Base-by-base conservation (phyloP, 2,113 vertebrate species). In the Cairina moschata region DNA sequence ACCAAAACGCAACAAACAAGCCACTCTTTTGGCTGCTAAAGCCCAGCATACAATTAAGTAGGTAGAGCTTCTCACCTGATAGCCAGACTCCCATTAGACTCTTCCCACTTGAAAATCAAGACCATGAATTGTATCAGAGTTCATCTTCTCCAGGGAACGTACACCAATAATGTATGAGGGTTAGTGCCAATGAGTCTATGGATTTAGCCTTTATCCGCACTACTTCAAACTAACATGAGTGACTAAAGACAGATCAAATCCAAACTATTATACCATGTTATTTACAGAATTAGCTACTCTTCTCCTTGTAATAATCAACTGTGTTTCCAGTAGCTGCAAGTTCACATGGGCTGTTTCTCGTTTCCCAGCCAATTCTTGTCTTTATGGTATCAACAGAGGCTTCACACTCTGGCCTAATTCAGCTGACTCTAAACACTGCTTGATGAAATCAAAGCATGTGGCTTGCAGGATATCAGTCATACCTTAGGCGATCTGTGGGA, bases 21-120 rank as follows among this genome's bases (percentile, higher is more conserved):
- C 4, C 23, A 56, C 31, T 65, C 56, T 7, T 38, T 52, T 48
- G 38, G 17, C 38, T 83, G 52, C 32, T 54, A 40, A 82, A 80
- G 4, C 11, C 32, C 52, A 69, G 76, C 12, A 55, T 1, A 0
- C 29, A 75, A 56, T 71, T 71, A 40, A 23, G 42, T 12, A 71
- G 7, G 10, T 13, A 66, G 6, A 17, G 42, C 13, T 80, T 76
- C 9, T 88, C 28, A 83, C 25, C 18, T 81, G 10, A 44, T 66
- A 42, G 11, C 23, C 50, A 59, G 25, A 8, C 17, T 88, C 69
- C 40, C 13, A 89, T 62, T 63, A 73, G 17, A 54, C 8, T 69
- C n/a, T 87, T 90, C 23, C 21, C 55, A 62, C 44, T 44, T 80
- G 66, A 83, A 96, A 96, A 91, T 92, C 81, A 87, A 82, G 73